These are phyloP conservation scores for Chymomyza costata DNA, from an alignment of 1,140 invertebrate genomes.

Conservation along the genomic window DNA sequence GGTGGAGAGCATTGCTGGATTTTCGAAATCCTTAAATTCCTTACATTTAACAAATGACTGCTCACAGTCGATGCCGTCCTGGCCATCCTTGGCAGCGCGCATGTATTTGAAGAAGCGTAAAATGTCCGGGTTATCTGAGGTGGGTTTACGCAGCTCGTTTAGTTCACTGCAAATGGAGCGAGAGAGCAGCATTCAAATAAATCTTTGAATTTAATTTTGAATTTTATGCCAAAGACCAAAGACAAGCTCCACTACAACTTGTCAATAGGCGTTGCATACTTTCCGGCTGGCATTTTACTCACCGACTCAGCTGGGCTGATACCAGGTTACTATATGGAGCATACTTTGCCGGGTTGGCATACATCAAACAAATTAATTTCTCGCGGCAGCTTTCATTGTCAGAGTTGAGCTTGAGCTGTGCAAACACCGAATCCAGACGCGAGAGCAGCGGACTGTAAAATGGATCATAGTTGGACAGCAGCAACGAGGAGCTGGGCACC, in stretches of 20 bases:
- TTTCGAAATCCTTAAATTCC: conserved; percentile 78
- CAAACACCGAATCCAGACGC: conserved; percentile 87
- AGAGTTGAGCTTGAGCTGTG: conserved; percentile 80
- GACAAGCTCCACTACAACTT: background rate
- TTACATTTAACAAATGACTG: conserved; percentile 78
- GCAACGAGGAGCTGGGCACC: conserved; percentile 86
- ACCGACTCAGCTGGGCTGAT: conserved; percentile 89
- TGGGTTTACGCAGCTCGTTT: conserved; percentile 87
- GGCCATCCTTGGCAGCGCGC: conserved; percentile 90
- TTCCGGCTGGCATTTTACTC: conserved; percentile 49
- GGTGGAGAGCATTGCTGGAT: conserved; percentile 88
- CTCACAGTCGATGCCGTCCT: conserved; percentile 84
- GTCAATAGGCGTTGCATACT: conserved; percentile 33
- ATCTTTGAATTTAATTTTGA: conserved; percentile 2
- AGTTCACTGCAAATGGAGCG: conserved; percentile 80
- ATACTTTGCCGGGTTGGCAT: conserved; percentile 88
- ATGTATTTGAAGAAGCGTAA: conserved; percentile 91
- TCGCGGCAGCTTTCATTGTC: conserved; percentile 84
- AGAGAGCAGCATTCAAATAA: no score
- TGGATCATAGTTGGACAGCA: conserved; percentile 89
- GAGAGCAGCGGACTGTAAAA: conserved; percentile 90
- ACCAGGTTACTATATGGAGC: conserved; percentile 91
- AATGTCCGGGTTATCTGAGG: conserved; percentile 88
- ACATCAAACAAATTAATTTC: conserved; percentile 89
- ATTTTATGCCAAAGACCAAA: background rate